A percentile compares a stretch with the other conserved stretches of the same genome.
Conservation (phyloP, 2,888 invertebrate species). For the Metalampra italica region DNA sequence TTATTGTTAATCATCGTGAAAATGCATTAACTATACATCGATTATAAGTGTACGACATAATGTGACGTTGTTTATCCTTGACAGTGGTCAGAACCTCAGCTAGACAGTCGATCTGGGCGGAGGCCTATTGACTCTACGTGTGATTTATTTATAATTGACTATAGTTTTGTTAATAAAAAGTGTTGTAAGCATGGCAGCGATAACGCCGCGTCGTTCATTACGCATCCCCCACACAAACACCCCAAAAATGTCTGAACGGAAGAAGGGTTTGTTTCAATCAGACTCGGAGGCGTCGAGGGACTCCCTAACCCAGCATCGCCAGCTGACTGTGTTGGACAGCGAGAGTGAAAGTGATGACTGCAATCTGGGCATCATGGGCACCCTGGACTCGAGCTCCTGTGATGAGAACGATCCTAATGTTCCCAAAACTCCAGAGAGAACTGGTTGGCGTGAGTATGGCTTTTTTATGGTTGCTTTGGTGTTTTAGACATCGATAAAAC, state of each 20-base stretch:
- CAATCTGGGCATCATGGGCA: slow-evolving; percentile 79
- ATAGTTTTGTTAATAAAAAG: slow-evolving; percentile 20
- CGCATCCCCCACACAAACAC: slow-evolving; percentile 66
- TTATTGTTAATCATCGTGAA: slow-evolving; percentile 17
- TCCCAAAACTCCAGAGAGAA: slow-evolving; percentile 57
- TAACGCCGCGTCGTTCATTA: slow-evolving; percentile 61
- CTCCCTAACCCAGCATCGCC: slow-evolving; percentile 60
- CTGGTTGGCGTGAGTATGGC: slow-evolving; percentile 55
- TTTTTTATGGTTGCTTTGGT: no score
- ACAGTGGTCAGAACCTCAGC: neutral
- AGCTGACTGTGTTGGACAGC: slow-evolving; percentile 63
- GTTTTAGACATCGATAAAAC: no score
- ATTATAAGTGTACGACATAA: slow-evolving; percentile 6
- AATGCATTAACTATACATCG: slow-evolving; percentile 7
- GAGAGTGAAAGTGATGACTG: slow-evolving; percentile 73
- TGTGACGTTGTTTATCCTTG: slow-evolving; percentile 8
- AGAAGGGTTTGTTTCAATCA: slow-evolving; percentile 80
- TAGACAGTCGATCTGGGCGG: slow-evolving; percentile 6
- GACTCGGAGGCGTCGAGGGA: slow-evolving; percentile 42
- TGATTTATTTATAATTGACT: slow-evolving; percentile 17
- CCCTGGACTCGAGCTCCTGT: slow-evolving; percentile 71
- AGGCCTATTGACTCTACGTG: slow-evolving; percentile 18
- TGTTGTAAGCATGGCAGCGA: slow-evolving; percentile 49
- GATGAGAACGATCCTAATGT: slow-evolving; percentile 58
- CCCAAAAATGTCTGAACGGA: slow-evolving; percentile 80